Evolutionary conservation across 2,888 invertebrate genomes (phyloP).

Genomic region (Phytoseiulus persimilis): DNA sequence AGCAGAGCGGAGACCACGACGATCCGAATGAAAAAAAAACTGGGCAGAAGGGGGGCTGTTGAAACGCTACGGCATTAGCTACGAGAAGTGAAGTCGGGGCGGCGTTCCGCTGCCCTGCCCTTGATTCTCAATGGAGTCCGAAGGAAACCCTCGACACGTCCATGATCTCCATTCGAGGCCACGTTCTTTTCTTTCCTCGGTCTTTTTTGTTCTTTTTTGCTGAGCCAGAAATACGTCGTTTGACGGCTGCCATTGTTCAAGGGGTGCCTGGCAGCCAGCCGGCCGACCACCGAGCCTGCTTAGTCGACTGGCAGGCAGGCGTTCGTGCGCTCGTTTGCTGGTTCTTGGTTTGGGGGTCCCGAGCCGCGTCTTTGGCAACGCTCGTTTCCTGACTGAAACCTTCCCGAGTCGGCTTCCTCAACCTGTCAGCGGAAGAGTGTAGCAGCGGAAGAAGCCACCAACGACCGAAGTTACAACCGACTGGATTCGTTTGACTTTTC

Average conservation of each 20-base stretch:
- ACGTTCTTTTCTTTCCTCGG: neutral
- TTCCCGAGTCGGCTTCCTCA: neutral
- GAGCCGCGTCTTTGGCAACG: neutral
- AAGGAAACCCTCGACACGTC: neutral
- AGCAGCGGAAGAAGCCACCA: neutral
- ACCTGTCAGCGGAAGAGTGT: neutral
- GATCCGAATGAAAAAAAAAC: neutral
- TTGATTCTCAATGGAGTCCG: neutral
- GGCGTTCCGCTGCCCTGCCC: neutral
- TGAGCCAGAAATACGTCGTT: conserved; percentile 5
- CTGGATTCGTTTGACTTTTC: neutral
- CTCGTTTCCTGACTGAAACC: neutral
- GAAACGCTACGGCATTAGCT: neutral
- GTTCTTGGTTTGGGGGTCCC: neutral
- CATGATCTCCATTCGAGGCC: neutral
- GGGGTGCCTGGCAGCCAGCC: neutral
- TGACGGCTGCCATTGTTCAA: neutral
- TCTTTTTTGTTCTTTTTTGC: conserved; percentile 5
- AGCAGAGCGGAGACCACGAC: too few species aligned
- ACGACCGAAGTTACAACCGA: neutral
- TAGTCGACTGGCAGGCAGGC: neutral
- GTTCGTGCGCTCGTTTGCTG: neutral
- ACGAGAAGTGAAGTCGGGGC: neutral
- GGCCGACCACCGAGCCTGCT: neutral
- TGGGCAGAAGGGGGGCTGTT: neutral